phyloP scores from a whole-genome alignment of 2,113 vertebrate species.

The Tragelaphus buxtoni region DNA sequence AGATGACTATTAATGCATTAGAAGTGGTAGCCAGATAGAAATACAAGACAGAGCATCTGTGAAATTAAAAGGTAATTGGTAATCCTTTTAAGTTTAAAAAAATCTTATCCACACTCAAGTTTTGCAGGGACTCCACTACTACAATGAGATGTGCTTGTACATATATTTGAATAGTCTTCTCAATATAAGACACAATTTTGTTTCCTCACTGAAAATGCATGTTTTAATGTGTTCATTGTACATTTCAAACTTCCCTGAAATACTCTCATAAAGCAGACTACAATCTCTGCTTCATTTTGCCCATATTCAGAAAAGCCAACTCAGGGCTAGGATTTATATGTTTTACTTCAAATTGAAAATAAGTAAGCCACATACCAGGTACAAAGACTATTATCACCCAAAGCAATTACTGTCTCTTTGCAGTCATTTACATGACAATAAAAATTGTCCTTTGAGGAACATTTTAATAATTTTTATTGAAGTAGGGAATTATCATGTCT shows the following conservation, averaged over 20 bases:
- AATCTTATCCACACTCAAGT: not conserved
- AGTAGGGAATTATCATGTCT: not conserved
- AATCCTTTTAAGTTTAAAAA: not conserved
- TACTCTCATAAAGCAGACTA: not conserved
- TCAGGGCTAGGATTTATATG: not conserved
- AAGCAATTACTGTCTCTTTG: not conserved
- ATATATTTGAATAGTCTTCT: not conserved
- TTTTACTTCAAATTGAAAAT: not conserved
- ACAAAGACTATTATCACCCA: not conserved
- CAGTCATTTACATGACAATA: not conserved
- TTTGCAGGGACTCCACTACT: not conserved
- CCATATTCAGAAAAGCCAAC: not conserved
- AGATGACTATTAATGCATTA: not conserved
- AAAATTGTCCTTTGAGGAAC: not conserved
- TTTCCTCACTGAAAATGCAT: not conserved
- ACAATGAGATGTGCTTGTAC: not conserved
- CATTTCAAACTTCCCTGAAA: slow-evolving; percentile 18
- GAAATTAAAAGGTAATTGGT: not conserved
- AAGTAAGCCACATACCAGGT: not conserved
- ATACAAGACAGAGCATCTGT: not conserved
- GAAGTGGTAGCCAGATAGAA: not conserved
- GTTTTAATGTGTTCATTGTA: not conserved
- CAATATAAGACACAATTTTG: not conserved
- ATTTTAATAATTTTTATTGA: not conserved
- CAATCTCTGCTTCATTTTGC: not conserved